A percentile compares a stretch with the other conserved stretches of the same genome.
phyloP scores from a whole-genome alignment of 2,888 invertebrate genomes.

The Strigamia maritima region DNA sequence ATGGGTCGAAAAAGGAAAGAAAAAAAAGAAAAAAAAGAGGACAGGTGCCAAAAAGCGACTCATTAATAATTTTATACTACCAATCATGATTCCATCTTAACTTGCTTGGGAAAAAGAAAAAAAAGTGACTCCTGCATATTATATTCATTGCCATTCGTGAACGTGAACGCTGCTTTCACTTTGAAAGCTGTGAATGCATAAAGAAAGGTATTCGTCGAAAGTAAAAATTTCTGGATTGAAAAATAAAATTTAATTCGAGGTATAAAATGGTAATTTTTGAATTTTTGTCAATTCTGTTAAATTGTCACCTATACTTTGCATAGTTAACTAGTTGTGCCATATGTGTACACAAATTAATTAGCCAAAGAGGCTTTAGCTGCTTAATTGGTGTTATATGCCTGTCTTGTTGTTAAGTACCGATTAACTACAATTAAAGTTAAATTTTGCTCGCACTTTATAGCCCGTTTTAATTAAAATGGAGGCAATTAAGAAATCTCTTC shows the following conservation, averaged over 20 bases:
- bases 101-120: not conserved
- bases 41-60: conserved; percentile 10
- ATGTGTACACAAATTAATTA: conserved; percentile 5
- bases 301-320: not conserved
- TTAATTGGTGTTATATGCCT: conserved; percentile 24
- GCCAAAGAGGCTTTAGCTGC: not conserved
- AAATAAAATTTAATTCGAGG: no score
- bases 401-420: conserved; percentile 35
- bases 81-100: conserved; percentile 9
- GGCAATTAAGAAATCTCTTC: conserved; percentile 37
- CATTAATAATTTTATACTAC: not conserved
- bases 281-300: no score
- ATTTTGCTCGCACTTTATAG: conserved; percentile 30
- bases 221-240: no score
- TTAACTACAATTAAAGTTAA: conserved; percentile 37
- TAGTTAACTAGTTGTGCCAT: not conserved
- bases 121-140: not conserved
- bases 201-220: no score
- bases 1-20: not conserved
- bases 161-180: not conserved
- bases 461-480: conserved; percentile 36
- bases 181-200: not conserved
- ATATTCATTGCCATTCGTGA: no score
- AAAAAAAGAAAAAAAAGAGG: no score
- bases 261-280: no score